phyloP scores from a whole-genome alignment of 2,888 invertebrate genomes.

The Hypselothyrea guttata region DNA sequence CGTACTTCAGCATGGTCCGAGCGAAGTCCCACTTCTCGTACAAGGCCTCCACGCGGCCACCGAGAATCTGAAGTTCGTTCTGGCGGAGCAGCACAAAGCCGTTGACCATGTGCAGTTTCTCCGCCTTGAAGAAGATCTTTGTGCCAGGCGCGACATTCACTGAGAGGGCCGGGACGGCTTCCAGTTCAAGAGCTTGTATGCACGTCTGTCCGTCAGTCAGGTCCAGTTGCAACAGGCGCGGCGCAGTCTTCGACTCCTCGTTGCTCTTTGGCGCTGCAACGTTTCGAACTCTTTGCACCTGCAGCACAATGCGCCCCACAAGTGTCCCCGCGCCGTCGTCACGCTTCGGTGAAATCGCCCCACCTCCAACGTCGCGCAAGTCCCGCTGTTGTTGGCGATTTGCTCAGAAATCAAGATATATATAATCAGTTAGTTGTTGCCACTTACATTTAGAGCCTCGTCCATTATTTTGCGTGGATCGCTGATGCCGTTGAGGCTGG shows the following conservation, averaged over 20 bases:
- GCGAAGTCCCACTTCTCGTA: conserved; percentile 94
- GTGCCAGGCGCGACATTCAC: conserved; percentile 95
- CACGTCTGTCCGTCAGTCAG: conserved; percentile 92
- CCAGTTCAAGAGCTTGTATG: conserved; percentile 90
- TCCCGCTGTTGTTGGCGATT: conserved; percentile 83
- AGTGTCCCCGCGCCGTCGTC: conserved; percentile 76
- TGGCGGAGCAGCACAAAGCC: conserved; percentile 89
- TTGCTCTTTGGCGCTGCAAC: conserved; percentile 95
- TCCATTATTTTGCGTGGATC: conserved; percentile 86
- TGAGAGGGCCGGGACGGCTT: conserved; percentile 87
- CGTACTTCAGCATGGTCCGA: conserved; percentile 86
- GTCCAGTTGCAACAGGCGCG: conserved; percentile 91
- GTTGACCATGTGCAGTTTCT: conserved; percentile 85
- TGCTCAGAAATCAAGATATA: too few species aligned
- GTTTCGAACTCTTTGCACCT: conserved; percentile 94
- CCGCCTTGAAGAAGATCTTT: conserved; percentile 86
- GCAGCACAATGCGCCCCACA: conserved; percentile 88
- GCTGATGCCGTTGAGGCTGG: conserved; percentile 72
- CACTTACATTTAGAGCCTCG: conserved; percentile 88
- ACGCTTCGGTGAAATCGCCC: conserved; percentile 87
- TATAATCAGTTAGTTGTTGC: conserved; percentile 2
- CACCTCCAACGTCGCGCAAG: conserved; percentile 91
- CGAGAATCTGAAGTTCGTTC: conserved; percentile 87
- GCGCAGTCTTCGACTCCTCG: conserved; percentile 91
- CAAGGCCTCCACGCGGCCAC: conserved; percentile 91